Base-by-base conservation (phyloP, 1,140 invertebrate genomes). In the Druon quercuslanigerum region DNA sequence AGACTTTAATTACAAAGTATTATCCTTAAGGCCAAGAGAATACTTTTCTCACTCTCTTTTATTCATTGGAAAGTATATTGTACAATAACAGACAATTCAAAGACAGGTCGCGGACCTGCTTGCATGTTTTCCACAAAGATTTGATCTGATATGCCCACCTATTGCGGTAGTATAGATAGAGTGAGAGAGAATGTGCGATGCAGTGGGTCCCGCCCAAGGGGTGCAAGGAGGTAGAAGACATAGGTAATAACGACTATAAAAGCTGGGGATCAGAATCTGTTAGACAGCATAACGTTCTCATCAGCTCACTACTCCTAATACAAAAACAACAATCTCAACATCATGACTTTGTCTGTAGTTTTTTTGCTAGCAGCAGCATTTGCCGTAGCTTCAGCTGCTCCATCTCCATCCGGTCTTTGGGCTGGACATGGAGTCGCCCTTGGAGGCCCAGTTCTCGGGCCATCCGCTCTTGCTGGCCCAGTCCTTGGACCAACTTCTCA, bases 201-300 rank as follows among this genome's bases (percentile, higher is more conserved):
- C 84, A 82, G 85, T 81, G 83, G 87, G 88, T 88, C 89, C 88
- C 89, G 86, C 89, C 89, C 87, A 87, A 82, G 79, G 87, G 87
- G 83, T 88, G 85, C 77, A 82, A 79, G 82, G 82, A 84, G 86
- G 73, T 75, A 83, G 84, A 80, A 77, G 75, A 76, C 51, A 79
- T 71, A 85, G 72, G 66, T 80, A 79, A 83, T 79, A n/a, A 78
- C 78, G 52, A 71, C 75, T 90, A 90, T 90, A 91, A 90, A 91
- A 90, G 88, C 83, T 74, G 80, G 75, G 46, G 75, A 74, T 73
- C 73, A 16, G 50, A 20, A 60, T 78, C 71, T 80, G 80, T 79
- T 79, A 82, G 66, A 52, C 85, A 85, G 76, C 85, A 89, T 84
- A 88, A 33, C 25, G 84, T 79, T 79, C 80, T 71, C 83, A 84